These are phyloP conservation scores for Conomelus anceps DNA, from an alignment of 2,888 invertebrate species.

Conservation along the genomic window DNA sequence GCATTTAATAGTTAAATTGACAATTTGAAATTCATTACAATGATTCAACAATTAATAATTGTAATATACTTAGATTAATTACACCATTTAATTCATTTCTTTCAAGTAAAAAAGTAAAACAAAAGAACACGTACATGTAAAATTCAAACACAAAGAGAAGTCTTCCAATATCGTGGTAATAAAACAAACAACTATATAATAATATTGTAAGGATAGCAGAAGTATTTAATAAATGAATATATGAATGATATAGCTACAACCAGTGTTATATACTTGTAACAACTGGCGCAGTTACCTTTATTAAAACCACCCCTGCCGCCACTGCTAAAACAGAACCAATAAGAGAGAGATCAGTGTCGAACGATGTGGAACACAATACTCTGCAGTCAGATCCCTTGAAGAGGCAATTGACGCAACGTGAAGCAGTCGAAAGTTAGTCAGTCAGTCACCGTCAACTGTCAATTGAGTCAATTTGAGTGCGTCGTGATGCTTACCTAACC, in stretches of 20 bases:
- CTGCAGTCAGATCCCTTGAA: slow-evolving; percentile 24
- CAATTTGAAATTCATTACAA: too few relatives aligned
- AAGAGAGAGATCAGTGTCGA: slow-evolving; percentile 20
- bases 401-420: background rate
- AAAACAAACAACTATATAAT: background rate
- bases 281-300: slow-evolving; percentile 86
- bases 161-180: background rate
- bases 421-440: slow-evolving; percentile 2
- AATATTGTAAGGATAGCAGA: slow-evolving; percentile 6
- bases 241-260: slow-evolving; percentile 46
- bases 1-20: too few relatives aligned
- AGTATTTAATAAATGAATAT: too few relatives aligned
- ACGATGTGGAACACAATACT: slow-evolving; percentile 21
- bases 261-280: slow-evolving; percentile 41
- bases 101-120: background rate
- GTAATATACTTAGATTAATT: too few relatives aligned
- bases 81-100: too few relatives aligned
- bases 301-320: slow-evolving; percentile 93
- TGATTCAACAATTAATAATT: too few relatives aligned
- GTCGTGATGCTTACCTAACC: background rate
- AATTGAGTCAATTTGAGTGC: too few relatives aligned
- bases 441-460: background rate
- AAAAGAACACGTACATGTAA: background rate
- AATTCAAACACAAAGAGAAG: background rate
- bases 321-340: slow-evolving; percentile 79